Evolutionary conservation across 2,888 invertebrate species (phyloP), one percentile per base, ranked within the genome.

Genomic region (Ceratothoa steindachneri): DNA sequence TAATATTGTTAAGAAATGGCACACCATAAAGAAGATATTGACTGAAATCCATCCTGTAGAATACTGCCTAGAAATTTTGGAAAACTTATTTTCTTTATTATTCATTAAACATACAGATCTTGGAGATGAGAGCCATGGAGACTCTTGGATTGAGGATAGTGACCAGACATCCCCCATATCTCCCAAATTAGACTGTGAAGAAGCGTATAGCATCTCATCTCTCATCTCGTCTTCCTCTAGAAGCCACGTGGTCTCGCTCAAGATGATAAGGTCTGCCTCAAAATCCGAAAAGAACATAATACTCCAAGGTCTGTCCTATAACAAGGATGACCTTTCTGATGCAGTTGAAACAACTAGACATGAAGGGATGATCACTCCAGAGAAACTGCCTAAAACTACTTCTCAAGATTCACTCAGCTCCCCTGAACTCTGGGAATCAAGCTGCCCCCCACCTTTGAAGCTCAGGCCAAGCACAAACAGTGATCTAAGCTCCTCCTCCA

Each of bases 121-220:
- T 52, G 67, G 75, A 70, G 75, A 76, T 60, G 75, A 76, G 30
- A 67, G 69, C 7, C 72, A 67, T n/a, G 72, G 72, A 55, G 75
- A 76, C n/a, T 70, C 73, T 2, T 69, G 73, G 5, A 64, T 55
- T 2, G 75, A 76, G 5, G 75, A 73, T 51, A 72, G 70, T 2
- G 73, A 76, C 41, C 41, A 41, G 15, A 41, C 41, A 41, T 41
- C 41, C 15, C 41, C 41, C 15, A 15, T 41, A 15, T 41, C 41
- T 41, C 41, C 15, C 7, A 41, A 41, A 41, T 15, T 15, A 41
- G 41, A 41, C 15, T 9, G 15, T 9, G 41, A 41, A 9, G 41
- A 41, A 41, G 15, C 15, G 15, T 9, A 9, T 15, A 41, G 41
- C 15, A 41, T 9, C 15, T 41, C 41, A 41, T 41, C 41, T 41